Percentiles rank a stretch among this genome's conserved stretches.
Evolutionary conservation across 2,888 invertebrate species (phyloP).

Genomic region (Cancer borealis): DNA sequence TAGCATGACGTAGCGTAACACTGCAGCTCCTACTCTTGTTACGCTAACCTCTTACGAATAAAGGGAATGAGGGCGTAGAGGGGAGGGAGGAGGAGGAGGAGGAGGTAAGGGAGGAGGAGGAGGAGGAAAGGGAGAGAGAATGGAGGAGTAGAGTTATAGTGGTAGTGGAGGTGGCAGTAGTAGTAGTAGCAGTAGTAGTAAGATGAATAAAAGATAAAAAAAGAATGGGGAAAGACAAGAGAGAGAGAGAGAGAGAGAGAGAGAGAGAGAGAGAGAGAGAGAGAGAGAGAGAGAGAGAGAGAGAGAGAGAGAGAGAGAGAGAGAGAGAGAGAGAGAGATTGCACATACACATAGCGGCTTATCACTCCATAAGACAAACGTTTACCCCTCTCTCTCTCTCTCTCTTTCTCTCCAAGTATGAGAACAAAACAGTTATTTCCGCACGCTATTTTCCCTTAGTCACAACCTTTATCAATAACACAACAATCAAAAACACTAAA

Average conservation of each 20-base stretch:
- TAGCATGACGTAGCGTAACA: conserved; percentile 3
- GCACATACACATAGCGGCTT: not conserved
- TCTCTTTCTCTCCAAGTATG: conserved; percentile 27
- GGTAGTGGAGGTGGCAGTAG: not conserved
- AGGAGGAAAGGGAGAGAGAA: not conserved
- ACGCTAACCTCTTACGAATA: not conserved
- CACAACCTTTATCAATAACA: too few species aligned
- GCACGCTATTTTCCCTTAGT: too few species aligned
- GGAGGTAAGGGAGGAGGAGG: not conserved
- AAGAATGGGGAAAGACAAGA: not conserved
- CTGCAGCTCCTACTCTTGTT: not conserved
- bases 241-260: conserved; percentile 47
- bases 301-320: not conserved
- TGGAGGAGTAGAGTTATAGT: not conserved
- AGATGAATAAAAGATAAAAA: not conserved
- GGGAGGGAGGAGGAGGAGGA: not conserved
- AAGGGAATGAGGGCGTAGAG: not conserved
- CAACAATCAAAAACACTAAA: too few species aligned
- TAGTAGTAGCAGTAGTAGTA: conserved; percentile 29
- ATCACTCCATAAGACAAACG: not conserved
- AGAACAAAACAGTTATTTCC: too few species aligned
- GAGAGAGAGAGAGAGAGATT: conserved; percentile 16
- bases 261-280: conserved; percentile 33
- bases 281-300: not conserved
- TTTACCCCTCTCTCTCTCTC: not conserved